Percentiles rank a stretch among this genome's conserved stretches.
These are phyloP conservation scores for Alethe castanea DNA, from an alignment of 2,113 vertebrate genomes.

Conservation along the genomic window DNA sequence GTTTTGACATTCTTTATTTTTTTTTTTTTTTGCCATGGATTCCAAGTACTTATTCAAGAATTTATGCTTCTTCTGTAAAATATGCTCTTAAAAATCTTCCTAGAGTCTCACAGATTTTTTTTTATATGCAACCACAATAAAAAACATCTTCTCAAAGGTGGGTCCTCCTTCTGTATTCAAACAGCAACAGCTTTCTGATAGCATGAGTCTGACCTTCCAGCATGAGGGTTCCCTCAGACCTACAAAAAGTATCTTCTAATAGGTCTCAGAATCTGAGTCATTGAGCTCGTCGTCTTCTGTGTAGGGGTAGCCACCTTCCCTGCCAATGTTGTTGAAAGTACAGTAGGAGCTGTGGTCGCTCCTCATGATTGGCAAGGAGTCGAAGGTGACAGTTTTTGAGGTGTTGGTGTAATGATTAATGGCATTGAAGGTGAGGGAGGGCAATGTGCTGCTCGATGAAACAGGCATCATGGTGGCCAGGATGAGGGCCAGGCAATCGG, in stretches of 20 bases:
- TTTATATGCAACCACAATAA: slow-evolving; percentile 17
- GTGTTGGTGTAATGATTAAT: slow-evolving; percentile 95
- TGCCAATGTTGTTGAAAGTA: slow-evolving; percentile 93
- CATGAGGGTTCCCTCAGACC: background rate
- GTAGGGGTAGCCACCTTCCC: slow-evolving; percentile 86
- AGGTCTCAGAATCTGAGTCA: slow-evolving; percentile 98
- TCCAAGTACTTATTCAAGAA: slow-evolving; percentile 69
- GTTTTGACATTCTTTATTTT: slow-evolving; percentile 54
- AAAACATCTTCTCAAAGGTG: slow-evolving; percentile 57
- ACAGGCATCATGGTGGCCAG: slow-evolving; percentile 99
- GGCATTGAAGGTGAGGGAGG: slow-evolving; percentile 88
- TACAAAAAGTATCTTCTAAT: slow-evolving; percentile 75
- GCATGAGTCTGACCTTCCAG: slow-evolving; percentile 53
- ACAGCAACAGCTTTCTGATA: slow-evolving; percentile 14
- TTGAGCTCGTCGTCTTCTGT: slow-evolving; percentile 92
- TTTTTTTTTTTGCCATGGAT: slow-evolving; percentile 41
- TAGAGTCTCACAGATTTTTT: slow-evolving; percentile 53
- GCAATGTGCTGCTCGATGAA: slow-evolving; percentile 84
- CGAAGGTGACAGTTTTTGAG: slow-evolving; percentile 94
- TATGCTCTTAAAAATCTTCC: slow-evolving; percentile 70
- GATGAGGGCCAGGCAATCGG: slow-evolving; percentile 97
- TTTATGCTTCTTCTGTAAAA: slow-evolving; percentile 74
- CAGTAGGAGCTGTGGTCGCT: slow-evolving; percentile 90
- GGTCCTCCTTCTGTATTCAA: slow-evolving; percentile 22
- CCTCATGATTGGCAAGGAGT: slow-evolving; percentile 87